phyloP scores from a whole-genome alignment of 2,888 invertebrate species.

The Morpho achilles region DNA sequence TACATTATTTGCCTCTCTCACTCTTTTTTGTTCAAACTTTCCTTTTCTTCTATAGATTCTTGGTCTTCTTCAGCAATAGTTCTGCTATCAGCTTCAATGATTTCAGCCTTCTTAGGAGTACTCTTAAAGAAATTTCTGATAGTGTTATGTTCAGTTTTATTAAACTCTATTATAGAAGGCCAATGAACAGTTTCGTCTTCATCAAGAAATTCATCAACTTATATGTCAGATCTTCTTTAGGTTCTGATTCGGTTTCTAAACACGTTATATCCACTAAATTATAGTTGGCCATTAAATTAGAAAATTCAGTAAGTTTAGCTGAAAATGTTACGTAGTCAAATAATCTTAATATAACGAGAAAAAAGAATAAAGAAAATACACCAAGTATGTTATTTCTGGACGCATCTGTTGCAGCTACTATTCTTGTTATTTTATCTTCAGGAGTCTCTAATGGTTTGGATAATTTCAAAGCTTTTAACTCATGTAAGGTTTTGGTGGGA shows the following conservation, averaged over 20 bases:
- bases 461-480: constrained; percentile 29
- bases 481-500: constrained; percentile 44
- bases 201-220: constrained; percentile 29
- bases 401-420: constrained; percentile 48
- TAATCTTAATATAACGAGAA: constrained; percentile 48
- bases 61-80: constrained; percentile 7
- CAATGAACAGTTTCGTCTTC: constrained; percentile 33
- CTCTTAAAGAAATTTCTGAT: constrained; percentile 37
- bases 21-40: constrained; percentile 3
- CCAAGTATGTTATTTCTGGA: constrained; percentile 55
- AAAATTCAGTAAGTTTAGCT: constrained; percentile 58
- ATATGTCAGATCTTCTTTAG: constrained; percentile 20
- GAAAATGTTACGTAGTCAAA: constrained; percentile 54
- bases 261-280: constrained; percentile 46
- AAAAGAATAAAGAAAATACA: constrained; percentile 52
- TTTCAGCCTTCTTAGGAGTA: constrained; percentile 26
- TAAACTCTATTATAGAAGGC: constrained; percentile 44
- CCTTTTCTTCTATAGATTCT: constrained; percentile 10
- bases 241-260: constrained; percentile 28
- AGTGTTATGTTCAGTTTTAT: constrained; percentile 35
- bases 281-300: constrained; percentile 53
- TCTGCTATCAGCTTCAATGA: neutral
- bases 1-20: neutral
- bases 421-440: constrained; percentile 39
- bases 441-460: constrained; percentile 31